Conservation (phyloP, 2,113 vertebrate species). For the Corapipo altera region DNA sequence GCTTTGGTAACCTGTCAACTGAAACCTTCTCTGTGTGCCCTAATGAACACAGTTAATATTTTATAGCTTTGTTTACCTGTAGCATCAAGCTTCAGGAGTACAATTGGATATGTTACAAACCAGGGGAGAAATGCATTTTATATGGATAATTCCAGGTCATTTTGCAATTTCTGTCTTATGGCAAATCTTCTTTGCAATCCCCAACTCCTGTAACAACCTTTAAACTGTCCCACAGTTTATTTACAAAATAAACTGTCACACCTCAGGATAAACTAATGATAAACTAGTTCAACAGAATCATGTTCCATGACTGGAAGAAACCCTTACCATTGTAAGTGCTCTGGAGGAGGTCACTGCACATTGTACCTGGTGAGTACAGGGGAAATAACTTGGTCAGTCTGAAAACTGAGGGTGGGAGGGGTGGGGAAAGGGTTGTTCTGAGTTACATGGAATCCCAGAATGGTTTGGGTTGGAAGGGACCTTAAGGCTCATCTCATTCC, state of each 20-base stretch:
- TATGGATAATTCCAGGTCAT: not conserved
- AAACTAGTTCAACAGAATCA: not conserved
- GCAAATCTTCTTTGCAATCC: not conserved
- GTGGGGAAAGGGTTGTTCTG: not conserved
- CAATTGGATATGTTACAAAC: not conserved
- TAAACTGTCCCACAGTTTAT: not conserved
- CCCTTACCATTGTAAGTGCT: fast-evolving
- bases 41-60: not conserved
- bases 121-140: not conserved
- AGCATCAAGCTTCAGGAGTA: not conserved
- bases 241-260: not conserved
- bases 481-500: not conserved
- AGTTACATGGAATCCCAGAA: not conserved
- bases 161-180: not conserved
- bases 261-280: not conserved
- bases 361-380: not conserved
- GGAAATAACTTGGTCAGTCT: not conserved
- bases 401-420: not conserved
- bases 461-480: not conserved
- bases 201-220: not conserved
- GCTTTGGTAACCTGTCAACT: not conserved
- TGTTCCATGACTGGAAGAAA: not conserved
- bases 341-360: not conserved
- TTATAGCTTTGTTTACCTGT: not conserved
- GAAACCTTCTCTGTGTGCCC: not conserved